Percentiles rank a stretch among this genome's conserved stretches.
Evolutionary conservation across 92 coral and sea anemone species (phyloP).

Genomic region (Palythoa heliodiscus): DNA sequence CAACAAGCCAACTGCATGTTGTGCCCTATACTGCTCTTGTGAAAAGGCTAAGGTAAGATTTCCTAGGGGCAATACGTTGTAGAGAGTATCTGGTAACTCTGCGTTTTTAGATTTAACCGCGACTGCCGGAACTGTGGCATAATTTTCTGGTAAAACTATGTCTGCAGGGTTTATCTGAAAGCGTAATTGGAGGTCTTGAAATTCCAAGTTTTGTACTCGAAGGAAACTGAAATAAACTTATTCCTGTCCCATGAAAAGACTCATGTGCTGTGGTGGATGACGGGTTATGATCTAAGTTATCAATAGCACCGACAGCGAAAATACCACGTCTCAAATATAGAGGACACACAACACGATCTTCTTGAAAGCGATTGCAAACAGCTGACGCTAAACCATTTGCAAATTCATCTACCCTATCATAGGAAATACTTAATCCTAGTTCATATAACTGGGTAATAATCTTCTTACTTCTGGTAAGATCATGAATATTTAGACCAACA

Average conservation of each 20-base stretch:
- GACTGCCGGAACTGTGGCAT: neutral
- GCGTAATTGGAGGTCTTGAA: neutral
- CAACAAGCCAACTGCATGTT: slow-evolving; percentile 2
- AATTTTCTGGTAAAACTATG: neutral
- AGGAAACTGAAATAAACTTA: slow-evolving; percentile 4
- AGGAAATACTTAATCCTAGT: slow-evolving; percentile 10
- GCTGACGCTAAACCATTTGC: slow-evolving; percentile 9
- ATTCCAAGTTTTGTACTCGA: neutral
- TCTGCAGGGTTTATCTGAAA: slow-evolving; percentile 4
- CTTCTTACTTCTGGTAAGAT: slow-evolving; percentile 17
- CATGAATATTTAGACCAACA: slow-evolving; percentile 14
- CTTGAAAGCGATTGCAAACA: neutral
- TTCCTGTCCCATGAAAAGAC: slow-evolving; percentile 19
- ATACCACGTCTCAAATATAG: slow-evolving; percentile 12
- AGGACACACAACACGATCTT: slow-evolving; percentile 19
- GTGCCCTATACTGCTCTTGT: neutral
- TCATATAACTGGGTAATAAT: slow-evolving; percentile 23
- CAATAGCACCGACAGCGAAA: slow-evolving; percentile 19
- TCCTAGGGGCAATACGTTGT: neutral
- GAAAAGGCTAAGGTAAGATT: neutral
- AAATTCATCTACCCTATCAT: slow-evolving; percentile 36
- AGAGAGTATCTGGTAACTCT: neutral
- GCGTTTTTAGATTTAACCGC: neutral
- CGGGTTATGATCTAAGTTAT: slow-evolving; percentile 19
- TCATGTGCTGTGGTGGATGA: slow-evolving; percentile 21